Base-by-base conservation (phyloP, 2,113 vertebrate species). In the Caranx ignobilis region DNA sequence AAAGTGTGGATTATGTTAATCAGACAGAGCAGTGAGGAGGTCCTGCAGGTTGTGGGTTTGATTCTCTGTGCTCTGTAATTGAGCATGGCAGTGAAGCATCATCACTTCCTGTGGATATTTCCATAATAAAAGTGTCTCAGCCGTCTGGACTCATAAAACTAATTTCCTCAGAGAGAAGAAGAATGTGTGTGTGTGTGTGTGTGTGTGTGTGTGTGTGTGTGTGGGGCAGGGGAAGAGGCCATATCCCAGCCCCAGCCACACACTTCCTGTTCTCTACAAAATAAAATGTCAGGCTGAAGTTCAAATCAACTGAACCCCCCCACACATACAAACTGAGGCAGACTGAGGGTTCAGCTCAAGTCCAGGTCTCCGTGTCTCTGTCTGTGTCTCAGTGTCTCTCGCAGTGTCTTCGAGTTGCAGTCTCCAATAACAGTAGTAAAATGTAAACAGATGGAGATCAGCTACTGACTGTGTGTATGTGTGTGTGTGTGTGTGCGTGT, bases 121-220 rank as follows among this genome's bases (percentile, higher is more conserved):
- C 89, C 82, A 88, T 77, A 68, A 88, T 93, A 92, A 93, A 92
- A 75, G 76, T 54, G 56, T 11, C 60, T 65, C 67, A 16, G 69
- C 69, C 52, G 81, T 89, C 80, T 79, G 68, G 72, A 35, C 81
- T 85, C 78, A 75, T 93, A 85, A 93, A 94, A 74, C 82, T 81
- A 26, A 92, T 92, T 90, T 92, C 88, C 92, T 93, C 84, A 11
- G 86, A 81, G 82, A 84, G 56, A 50, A 77, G 48, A 84, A 71
- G 83, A 91, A 92, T 90, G 82, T 84, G 85, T 62, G 78, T 77
- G 26, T 26, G 26, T 26, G 26, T 26, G 1, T 26, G 26, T 26
- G 26, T 26, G 82, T 84, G 85, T 62, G 78, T 77, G 26, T 26
- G 26, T 26, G 26, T 26, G 1, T 26, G 26, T 26, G 26, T 26